Evolutionary conservation across 2,113 vertebrate species (phyloP).

Genomic region (Oryzias curvinotus): DNA sequence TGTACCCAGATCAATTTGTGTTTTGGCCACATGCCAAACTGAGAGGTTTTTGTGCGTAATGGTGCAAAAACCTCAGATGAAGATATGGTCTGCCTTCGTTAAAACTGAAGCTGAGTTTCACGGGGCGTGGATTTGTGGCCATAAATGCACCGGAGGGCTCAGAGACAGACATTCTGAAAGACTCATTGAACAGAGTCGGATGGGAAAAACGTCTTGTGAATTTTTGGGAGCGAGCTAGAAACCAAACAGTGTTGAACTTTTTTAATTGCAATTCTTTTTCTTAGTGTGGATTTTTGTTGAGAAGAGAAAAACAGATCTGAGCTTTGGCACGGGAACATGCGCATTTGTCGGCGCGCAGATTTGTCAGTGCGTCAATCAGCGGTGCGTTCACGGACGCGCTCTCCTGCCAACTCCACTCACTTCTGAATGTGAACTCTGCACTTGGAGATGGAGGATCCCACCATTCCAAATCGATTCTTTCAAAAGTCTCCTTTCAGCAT

Average conservation of each 20-base stretch:
- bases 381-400: constrained; percentile 24
- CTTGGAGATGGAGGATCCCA: constrained; percentile 60
- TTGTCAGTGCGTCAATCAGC: constrained; percentile 28
- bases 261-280: neutral
- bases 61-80: neutral
- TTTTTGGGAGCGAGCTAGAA: neutral
- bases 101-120: constrained; percentile 44
- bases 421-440: constrained; percentile 3
- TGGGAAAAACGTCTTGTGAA: neutral
- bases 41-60: no score
- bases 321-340: constrained; percentile 43
- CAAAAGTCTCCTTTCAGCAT: constrained; percentile 80
- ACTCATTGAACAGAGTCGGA: neutral
- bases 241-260: neutral
- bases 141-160: constrained; percentile 68
- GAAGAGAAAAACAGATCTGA: no score
- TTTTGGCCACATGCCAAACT: no score
- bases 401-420: constrained; percentile 5
- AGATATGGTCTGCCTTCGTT: constrained; percentile 46
- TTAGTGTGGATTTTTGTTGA: no score
- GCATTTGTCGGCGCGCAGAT: constrained; percentile 48
- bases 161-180: constrained; percentile 64
- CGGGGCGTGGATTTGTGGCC: constrained; percentile 65
- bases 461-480: constrained; percentile 48
- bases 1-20: no score